phyloP scores from a whole-genome alignment of 2,888 invertebrate genomes.

The Agonopterix arenella region DNA sequence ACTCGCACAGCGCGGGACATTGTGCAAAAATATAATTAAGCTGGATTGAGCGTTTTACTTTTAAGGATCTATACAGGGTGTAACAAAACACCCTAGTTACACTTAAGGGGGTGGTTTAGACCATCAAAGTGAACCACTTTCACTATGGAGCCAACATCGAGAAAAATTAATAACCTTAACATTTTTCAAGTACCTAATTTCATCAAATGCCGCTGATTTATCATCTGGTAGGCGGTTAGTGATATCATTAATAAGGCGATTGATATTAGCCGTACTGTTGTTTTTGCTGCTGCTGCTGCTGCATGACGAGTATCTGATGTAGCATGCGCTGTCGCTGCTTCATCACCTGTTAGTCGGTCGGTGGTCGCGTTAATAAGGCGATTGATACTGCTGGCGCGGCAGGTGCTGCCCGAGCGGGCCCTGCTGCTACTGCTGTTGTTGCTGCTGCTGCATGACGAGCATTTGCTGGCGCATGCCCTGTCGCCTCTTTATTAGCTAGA shows the following conservation, averaged over 20 bases:
- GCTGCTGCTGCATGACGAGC: slow-evolving; percentile 82
- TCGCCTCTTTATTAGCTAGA: slow-evolving; percentile 68
- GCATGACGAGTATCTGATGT: slow-evolving; percentile 82
- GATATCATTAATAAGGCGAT: slow-evolving; percentile 54
- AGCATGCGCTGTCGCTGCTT: slow-evolving; percentile 77
- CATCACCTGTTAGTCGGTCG: slow-evolving; percentile 70
- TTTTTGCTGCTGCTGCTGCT: slow-evolving; percentile 80
- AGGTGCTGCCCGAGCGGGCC: slow-evolving; percentile 72
- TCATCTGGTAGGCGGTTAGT: slow-evolving; percentile 67
- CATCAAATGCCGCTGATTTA: slow-evolving; percentile 74
- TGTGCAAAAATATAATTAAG: too few relatives aligned
- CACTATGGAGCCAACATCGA: too few relatives aligned
- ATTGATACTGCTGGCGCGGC: slow-evolving; percentile 66
- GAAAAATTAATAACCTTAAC: too few relatives aligned
- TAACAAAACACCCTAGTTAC: too few relatives aligned
- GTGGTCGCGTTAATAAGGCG: slow-evolving; percentile 40
- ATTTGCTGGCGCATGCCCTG: slow-evolving; percentile 83
- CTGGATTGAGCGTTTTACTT: too few relatives aligned
- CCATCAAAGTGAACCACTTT: too few relatives aligned
- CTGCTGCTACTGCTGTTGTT: slow-evolving; percentile 74
- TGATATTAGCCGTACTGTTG: slow-evolving; percentile 74
- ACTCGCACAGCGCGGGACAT: too few relatives aligned
- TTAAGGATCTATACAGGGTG: slow-evolving; percentile 43
- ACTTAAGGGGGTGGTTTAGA: too few relatives aligned
- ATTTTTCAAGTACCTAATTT: too few relatives aligned